Percentiles rank a stretch among this genome's conserved stretches.
Conservation (phyloP, 2,797 vertebrate species). For the Pteronotus mesoamericanus region DNA sequence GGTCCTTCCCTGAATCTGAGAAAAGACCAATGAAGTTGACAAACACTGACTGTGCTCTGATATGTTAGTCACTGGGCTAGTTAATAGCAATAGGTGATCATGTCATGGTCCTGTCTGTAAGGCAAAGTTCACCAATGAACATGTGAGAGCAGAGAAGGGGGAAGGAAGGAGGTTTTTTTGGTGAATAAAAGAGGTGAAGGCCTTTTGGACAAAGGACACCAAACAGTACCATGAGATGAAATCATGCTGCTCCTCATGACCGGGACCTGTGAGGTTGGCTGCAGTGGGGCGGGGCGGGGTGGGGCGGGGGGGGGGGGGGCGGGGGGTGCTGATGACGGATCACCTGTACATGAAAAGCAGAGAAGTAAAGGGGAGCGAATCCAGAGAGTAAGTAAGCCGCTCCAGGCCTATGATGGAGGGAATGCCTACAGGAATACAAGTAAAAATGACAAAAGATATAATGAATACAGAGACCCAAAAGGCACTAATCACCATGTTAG, state of each 20-base stretch:
- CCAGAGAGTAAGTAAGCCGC: not conserved
- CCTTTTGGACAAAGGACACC: not conserved
- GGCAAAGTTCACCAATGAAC: not conserved
- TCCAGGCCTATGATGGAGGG: not conserved
- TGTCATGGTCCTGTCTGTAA: not conserved
- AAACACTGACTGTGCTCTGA: not conserved
- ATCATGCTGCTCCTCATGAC: fast-evolving
- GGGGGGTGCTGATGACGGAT: not conserved
- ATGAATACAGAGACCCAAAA: not conserved
- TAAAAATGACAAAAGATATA: not conserved
- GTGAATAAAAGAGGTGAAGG: not conserved
- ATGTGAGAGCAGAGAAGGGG: not conserved
- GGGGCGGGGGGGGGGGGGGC: too few relatives aligned
- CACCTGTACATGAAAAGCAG: not conserved
- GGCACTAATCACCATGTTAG: not conserved
- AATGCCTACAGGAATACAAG: not conserved
- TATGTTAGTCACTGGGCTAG: too few relatives aligned
- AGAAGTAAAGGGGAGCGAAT: not conserved
- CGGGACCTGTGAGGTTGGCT: not conserved
- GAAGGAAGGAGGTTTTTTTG: not conserved
- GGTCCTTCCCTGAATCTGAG: not conserved
- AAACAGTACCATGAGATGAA: not conserved
- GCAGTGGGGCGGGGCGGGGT: too few relatives aligned
- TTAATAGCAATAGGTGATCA: not conserved
- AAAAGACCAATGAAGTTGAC: not conserved